Evolutionary conservation across 2,797 vertebrate genomes (phyloP), one percentile per base, ranked within the genome.

Genomic region (Falco biarmicus): DNA sequence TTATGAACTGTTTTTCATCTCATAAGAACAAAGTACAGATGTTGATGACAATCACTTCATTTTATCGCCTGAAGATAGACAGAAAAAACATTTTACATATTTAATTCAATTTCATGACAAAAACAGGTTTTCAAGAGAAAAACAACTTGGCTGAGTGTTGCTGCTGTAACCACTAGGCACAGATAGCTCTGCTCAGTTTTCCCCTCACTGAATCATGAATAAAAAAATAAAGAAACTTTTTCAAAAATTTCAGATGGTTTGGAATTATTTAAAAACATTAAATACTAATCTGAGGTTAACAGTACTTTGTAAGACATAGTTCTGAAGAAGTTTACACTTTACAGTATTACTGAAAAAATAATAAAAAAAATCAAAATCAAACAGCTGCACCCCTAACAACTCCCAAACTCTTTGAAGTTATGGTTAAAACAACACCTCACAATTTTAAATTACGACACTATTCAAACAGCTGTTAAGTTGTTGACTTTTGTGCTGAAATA

Each of bases 401-500:
- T 75, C 37, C 54, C 18, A 54, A 80, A 24, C 21, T 47, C 21
- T 63, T 47, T 31, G 29, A 57, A 31, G 19, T 21, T 61, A 51
- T 17, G 43, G 50, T 37, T 73, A 59, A 39, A 22, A 43, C n/a
- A 74, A 64, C 43, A 21, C 9, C 13, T 21, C 37, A 61, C 0
- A 0, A 71, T 73, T 91, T 92, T 15, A 78, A 66, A 87, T 63
- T 63, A 77, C 9, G 54, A 63, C 76, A 92, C 17, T 32, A 61
- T 41, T 76, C 37, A 70, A 91, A 51, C 56, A 82, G 34, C 64
- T 77, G 48, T 24, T 47, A 15, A 57, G 53, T 54, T 77, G 64
- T 47, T 85, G 76, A 87, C 26, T 91, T 83, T 66, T 89, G 20
- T 43, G 29, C 54, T 64, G 84, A 91, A 96, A 80, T 88, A 93